Conservation (phyloP, 2,888 invertebrate genomes). For the Rotaria magnacalcarata region DNA sequence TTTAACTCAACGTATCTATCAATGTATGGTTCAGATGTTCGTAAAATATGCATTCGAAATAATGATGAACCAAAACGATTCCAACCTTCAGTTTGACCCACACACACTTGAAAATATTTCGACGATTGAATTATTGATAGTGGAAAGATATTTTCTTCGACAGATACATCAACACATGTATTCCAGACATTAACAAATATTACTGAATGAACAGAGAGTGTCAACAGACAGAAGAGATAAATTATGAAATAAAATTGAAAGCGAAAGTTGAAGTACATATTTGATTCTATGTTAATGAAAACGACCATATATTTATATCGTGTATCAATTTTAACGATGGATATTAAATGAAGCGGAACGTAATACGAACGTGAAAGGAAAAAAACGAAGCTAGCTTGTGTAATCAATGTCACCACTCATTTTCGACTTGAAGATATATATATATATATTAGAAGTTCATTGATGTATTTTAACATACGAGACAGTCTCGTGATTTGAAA, state of each 20-base stretch:
- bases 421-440: too few relatives aligned
- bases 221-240: not conserved
- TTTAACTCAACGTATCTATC: not conserved
- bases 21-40: not conserved
- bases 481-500: not conserved
- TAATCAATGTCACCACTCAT: not conserved
- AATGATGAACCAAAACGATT: not conserved
- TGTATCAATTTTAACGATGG: not conserved
- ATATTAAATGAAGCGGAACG: not conserved
- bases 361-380: not conserved
- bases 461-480: not conserved
- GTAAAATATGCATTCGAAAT: constrained; percentile 26
- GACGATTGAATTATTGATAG: not conserved
- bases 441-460: not conserved
- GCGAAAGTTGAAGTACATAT: not conserved
- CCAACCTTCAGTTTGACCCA: not conserved
- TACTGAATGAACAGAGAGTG: not conserved
- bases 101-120: constrained; percentile 7
- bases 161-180: not conserved
- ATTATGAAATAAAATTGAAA: not conserved
- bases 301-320: not conserved
- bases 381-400: not conserved
- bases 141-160: not conserved
- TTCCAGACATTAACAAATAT: not conserved
- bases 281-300: not conserved